Base-by-base conservation (phyloP, 1,140 invertebrate genomes). In the Drosophila nannoptera region DNA sequence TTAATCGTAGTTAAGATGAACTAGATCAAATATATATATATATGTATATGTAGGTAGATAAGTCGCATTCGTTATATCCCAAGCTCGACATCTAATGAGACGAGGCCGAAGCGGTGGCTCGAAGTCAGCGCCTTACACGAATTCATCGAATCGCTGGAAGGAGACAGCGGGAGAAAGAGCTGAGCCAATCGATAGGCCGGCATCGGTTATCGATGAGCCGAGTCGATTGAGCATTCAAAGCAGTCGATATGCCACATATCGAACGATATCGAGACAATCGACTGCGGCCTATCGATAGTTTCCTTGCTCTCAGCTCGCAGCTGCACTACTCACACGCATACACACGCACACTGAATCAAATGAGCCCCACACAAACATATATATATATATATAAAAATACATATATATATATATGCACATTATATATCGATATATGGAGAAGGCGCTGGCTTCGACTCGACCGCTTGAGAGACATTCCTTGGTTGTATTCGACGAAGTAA, bases 311-410 rank as follows among this genome's bases (percentile, higher is more conserved):
- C 43, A 49, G 50, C 63, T 29, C 31, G 42, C 46, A 11, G 32
- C 32, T 40, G 71, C 53, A 65, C 56, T n/a, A 43, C 42, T 32
- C 35, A 48, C 29, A 77, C 59, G 65, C 52, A 31, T 36, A 45
- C 32, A 42, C 11, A 55, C 58, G 55, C 50, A 55, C 22, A 49
- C 11, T 16, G 14, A 52, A 56, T 32, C 32, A 75, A 80, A 86
- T 84, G 81, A 87, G 81, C 74, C 82, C 81, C 77, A 81, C 52
- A 69, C 32, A 45, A 43, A 70, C 53, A 48, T 52, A 11, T 69
- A 73, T 48, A 72, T 53, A 59, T 66, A 61, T 43, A 33, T 43
- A 49, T 46, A 16, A 50, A 63, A 52, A 48, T 68, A 68, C 43
- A 72, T 49, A 61, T 66, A 61, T 40, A 33, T 43, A 49, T 42